Base-by-base conservation (phyloP, 1,140 invertebrate genomes). In the Bombus soroeensis region DNA sequence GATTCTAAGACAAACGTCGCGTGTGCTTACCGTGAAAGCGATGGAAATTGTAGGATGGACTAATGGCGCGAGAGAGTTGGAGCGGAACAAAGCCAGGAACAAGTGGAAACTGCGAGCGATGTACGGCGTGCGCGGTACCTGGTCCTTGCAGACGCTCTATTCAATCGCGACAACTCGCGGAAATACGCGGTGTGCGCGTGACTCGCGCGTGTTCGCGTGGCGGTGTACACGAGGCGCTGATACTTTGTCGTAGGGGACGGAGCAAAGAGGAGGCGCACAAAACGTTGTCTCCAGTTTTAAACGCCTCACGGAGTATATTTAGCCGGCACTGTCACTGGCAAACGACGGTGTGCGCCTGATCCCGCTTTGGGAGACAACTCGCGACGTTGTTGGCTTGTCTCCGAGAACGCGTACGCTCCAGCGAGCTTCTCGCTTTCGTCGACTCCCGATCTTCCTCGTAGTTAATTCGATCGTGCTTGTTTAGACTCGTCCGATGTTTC, bases 321-420 rank as follows among this genome's bases (percentile, higher is more conserved):
- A 88, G 87, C 85, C 71, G 75, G 64, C 87, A 72, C 80, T 86
- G 87, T 86, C 87, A 88, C 80, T 18, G 34, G 80, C 80, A 77
- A 83, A 28, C 83, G 37, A 47, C 77, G 37, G 25, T 41, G 75
- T 34, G 25, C 37, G 73, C 43, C 37, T 37, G 64, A 53, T 77
- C 74, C 81, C 72, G 84, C 79, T 75, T 68, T 75, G 43, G 62
- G 70, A 86, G 71, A 81, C 71, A 66, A 64, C 81, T 64, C 59
- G 59, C 70, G 72, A 75, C 74, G 82, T 78, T 71, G 43, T 59
- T 84, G 43, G n/a, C 28, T 37, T 43, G n/a, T 59, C 79, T 28
- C 59, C 47, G 79, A 81, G 34, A 25, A 70, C 47, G 13, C 53
- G 70, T 32, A 15, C 70, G 18, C 57, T 43, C 32, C 37, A 72